phyloP scores from a whole-genome alignment of 2,797 vertebrate species.

The Lagorchestes hirsutus region DNA sequence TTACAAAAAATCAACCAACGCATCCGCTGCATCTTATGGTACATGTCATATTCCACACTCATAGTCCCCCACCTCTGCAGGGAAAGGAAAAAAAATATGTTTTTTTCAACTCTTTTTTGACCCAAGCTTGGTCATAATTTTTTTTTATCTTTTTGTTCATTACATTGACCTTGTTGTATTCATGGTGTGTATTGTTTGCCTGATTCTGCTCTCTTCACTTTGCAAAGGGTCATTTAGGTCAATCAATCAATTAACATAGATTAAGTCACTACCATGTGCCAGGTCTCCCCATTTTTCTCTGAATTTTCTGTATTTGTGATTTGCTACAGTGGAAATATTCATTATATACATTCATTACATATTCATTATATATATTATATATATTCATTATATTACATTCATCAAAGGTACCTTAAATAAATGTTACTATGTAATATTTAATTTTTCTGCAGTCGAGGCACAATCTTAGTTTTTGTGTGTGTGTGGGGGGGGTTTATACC shows the following conservation, averaged over 20 bases:
- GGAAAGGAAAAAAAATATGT: neutral
- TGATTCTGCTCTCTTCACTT: neutral
- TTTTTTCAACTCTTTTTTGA: neutral
- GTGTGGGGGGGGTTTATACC: neutral
- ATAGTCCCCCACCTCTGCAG: neutral
- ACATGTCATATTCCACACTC: neutral
- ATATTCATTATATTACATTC: too few relatives aligned
- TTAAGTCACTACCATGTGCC: too few relatives aligned
- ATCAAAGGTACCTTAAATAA: neutral
- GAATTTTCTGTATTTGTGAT: neutral
- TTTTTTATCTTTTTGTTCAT: neutral
- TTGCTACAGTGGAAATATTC: neutral
- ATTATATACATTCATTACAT: too few relatives aligned
- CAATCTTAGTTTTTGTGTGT: neutral
- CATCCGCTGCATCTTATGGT: too few relatives aligned
- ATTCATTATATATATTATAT: too few relatives aligned
- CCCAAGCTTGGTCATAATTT: neutral
- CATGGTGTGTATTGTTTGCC: neutral
- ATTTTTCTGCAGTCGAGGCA: neutral
- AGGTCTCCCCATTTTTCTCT: too few relatives aligned
- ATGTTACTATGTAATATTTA: neutral
- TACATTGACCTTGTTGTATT: neutral
- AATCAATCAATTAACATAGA: too few relatives aligned
- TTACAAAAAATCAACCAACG: too few relatives aligned
- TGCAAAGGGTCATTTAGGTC: neutral